A percentile compares a stretch with the other conserved stretches of the same genome.
These are phyloP conservation scores for Phrynocephalus guinanensis DNA, from an alignment of 2,797 vertebrate genomes.

Conservation along the genomic window DNA sequence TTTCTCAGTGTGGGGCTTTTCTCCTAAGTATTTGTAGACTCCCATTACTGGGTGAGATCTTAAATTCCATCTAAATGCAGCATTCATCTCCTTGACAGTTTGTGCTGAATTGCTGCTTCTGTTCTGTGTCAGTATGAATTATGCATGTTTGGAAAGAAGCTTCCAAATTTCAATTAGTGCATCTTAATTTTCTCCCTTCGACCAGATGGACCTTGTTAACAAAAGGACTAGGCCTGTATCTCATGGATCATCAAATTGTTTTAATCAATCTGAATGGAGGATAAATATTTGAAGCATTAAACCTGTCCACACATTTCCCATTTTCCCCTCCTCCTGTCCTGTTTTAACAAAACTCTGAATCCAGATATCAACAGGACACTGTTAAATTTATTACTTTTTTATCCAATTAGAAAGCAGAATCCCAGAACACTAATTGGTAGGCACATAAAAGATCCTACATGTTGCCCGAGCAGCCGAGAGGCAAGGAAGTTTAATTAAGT, in stretches of 20 bases:
- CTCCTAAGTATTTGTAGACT: constrained; percentile 66
- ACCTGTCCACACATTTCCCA: constrained; percentile 59
- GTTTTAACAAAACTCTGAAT: constrained; percentile 58
- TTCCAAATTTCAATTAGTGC: constrained; percentile 75
- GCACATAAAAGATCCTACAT: constrained; percentile 72
- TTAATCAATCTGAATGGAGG: constrained; percentile 72
- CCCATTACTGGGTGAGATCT: constrained; percentile 72
- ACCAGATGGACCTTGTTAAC: constrained; percentile 76
- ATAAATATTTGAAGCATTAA: constrained; percentile 75
- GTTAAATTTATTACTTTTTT: constrained; percentile 73
- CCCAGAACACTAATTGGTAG: constrained; percentile 72
- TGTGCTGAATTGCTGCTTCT: constrained; percentile 76
- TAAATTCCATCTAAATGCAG: constrained; percentile 77
- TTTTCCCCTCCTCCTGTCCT: neutral
- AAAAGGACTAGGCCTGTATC: constrained; percentile 69
- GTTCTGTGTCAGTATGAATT: constrained; percentile 79
- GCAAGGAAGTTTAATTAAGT: constrained; percentile 74
- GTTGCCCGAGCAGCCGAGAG: constrained; percentile 68
- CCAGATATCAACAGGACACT: constrained; percentile 68
- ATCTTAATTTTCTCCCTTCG: constrained; percentile 75
- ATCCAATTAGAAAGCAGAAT: constrained; percentile 81
- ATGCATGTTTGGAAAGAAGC: constrained; percentile 75
- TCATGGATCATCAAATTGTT: constrained; percentile 72
- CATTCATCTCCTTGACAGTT: constrained; percentile 75
- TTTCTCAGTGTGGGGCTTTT: constrained; percentile 62